Base-by-base conservation (phyloP, 2,888 invertebrate genomes). In the Amphimallon solstitiale region DNA sequence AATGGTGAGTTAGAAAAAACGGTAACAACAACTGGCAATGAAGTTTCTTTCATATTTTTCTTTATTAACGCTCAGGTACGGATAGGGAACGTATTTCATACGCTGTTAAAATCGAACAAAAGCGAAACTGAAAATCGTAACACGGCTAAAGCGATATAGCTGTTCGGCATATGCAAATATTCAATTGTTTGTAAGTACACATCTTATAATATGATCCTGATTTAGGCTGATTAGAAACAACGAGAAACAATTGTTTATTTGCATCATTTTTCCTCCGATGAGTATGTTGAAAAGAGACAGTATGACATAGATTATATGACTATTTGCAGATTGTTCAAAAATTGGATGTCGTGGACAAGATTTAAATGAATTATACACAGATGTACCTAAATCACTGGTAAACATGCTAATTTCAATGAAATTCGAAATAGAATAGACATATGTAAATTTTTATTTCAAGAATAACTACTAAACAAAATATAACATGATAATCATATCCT, bases 61-160 rank as follows among this genome's bases (percentile, higher is more conserved):
- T 59, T 56, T 56, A 48, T 56, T 72, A 70, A 76, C 71, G 74
- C 71, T 80, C 80, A 80, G 80, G 80, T 80, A 80, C 80, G 74
- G 78, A 72, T 77, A 77, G 79, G 79, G 76, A 79, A 80, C 79
- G 78, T 59, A 65, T 65, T 43, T 65, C 48, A 67, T 63, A 67
- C 54, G 59, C 61, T 66, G 66, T 61, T 21, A 61, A 56, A 35
- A 59, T 59, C 29, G 48, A 67, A 67, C 59, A 37, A 59, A 43
- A 59, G 6, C 43, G 23, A 56, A 17, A 19, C 17, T 43, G n/a
- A 59, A 40, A 43, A 43, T 61, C 17, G 10, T 35, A 65, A 59
- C 49, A 63, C 63, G 43, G 63, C 63, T 56, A 67, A 67, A 63
- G 67, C 67, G 59, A 63, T 63, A 43, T 49, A 63, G 63, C 65